A percentile compares a stretch with the other conserved stretches of the same genome.
These are phyloP conservation scores for Amphibalanus amphitrite DNA, from an alignment of 1,140 invertebrate genomes.

Conservation along the genomic window DNA sequence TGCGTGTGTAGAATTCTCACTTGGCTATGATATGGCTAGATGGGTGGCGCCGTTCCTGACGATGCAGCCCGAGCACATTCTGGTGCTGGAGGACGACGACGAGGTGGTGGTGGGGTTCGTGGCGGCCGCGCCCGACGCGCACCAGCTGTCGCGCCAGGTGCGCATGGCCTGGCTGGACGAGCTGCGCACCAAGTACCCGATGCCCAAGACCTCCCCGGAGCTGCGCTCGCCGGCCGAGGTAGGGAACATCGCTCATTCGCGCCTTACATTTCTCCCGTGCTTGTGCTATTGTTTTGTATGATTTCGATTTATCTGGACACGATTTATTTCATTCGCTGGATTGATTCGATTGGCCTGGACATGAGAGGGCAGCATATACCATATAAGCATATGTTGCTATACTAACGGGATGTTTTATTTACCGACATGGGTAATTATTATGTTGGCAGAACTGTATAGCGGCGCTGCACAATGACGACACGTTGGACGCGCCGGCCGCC, in stretches of 20 bases:
- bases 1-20: too few relatives aligned
- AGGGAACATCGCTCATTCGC: too few relatives aligned
- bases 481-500: constrained; percentile 9
- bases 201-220: constrained; percentile 16
- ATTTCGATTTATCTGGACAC: too few relatives aligned
- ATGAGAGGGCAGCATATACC: too few relatives aligned
- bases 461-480: not conserved
- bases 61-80: constrained; percentile 68
- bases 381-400: too few relatives aligned
- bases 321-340: too few relatives aligned
- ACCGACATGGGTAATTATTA: too few relatives aligned
- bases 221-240: not conserved
- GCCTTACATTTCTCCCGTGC: too few relatives aligned
- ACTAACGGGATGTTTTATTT: too few relatives aligned
- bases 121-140: constrained; percentile 61
- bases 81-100: constrained; percentile 56
- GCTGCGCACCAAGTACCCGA: constrained; percentile 66
- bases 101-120: constrained; percentile 70
- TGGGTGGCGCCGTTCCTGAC: constrained; percentile 64
- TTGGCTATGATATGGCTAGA: too few relatives aligned
- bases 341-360: too few relatives aligned
- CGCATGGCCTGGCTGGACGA: constrained; percentile 61
- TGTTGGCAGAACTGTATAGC: not conserved
- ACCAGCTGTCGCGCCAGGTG: constrained; percentile 49
- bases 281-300: too few relatives aligned